Conservation (phyloP, 2,888 invertebrate genomes). For the Drosophila testacea region DNA sequence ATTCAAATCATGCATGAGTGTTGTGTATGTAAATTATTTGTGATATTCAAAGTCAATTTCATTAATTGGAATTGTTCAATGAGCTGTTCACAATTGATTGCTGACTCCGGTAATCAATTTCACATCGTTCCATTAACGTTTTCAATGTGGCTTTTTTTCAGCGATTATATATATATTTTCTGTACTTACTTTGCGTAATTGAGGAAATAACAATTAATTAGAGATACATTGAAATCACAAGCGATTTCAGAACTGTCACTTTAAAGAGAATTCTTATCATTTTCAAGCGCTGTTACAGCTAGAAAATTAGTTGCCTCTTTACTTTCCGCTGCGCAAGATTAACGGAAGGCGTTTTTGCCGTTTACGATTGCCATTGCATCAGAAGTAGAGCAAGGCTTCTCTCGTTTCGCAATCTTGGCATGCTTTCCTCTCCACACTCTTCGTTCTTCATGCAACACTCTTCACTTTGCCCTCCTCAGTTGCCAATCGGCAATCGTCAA, state of each 20-base stretch:
- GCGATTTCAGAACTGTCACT: neutral
- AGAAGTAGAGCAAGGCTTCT: constrained; percentile 54
- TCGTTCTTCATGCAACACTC: neutral
- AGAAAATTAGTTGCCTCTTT: constrained; percentile 8
- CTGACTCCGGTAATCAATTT: constrained; percentile 47
- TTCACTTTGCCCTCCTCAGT: constrained; percentile 1
- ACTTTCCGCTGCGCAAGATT: constrained; percentile 20
- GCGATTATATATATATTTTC: constrained; percentile 5
- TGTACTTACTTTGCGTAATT: constrained; percentile 3
- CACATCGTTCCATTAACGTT: constrained; percentile 43
- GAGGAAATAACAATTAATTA: constrained; percentile 17
- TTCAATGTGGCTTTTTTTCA: constrained; percentile 9
- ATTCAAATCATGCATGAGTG: constrained; percentile 5
- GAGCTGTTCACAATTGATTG: constrained; percentile 46
- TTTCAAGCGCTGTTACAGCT: constrained; percentile 7
- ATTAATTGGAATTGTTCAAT: constrained; percentile 49
- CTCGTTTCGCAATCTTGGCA: constrained; percentile 56
- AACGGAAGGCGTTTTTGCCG: constrained; percentile 29
- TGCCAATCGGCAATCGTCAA: constrained; percentile 39
- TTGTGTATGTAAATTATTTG: constrained; percentile 15
- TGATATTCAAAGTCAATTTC: constrained; percentile 33
- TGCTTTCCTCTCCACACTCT: neutral
- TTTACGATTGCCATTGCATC: constrained; percentile 23
- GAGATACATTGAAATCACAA: neutral
- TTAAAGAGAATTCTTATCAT: constrained; percentile 4